phyloP scores from a whole-genome alignment of 2,797 vertebrate species.

The Hippoglossus hippoglossus region DNA sequence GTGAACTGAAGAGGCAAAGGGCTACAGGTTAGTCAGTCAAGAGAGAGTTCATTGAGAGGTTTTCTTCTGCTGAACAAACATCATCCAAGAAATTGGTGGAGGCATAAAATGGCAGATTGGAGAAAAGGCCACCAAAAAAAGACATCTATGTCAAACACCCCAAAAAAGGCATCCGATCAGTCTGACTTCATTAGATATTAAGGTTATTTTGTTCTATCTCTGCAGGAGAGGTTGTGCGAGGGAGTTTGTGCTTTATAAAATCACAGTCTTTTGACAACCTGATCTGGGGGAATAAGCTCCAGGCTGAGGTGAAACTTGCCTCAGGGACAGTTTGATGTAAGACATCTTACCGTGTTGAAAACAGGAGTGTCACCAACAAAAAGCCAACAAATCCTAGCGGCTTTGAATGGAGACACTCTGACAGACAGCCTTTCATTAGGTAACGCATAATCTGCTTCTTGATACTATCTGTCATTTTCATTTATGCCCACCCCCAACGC shows the following conservation, averaged over 20 bases:
- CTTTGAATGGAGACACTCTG: constrained; percentile 15
- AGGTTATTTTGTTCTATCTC: too few relatives aligned
- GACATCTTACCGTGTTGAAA: constrained; percentile 3
- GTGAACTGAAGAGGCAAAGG: constrained; percentile 9
- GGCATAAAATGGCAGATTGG: neutral
- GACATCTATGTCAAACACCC: too few relatives aligned
- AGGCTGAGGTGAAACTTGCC: constrained; percentile 5
- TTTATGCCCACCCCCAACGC: neutral
- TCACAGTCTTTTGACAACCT: constrained; percentile 10
- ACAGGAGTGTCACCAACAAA: constrained; percentile 1
- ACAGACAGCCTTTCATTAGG: constrained; percentile 21
- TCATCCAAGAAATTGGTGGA: neutral
- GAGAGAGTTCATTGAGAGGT: constrained; percentile 18
- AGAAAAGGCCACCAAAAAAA: neutral
- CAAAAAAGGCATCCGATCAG: too few relatives aligned
- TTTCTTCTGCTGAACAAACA: neutral
- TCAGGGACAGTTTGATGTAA: too few relatives aligned
- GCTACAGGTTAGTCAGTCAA: constrained; percentile 12
- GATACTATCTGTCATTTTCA: constrained; percentile 51
- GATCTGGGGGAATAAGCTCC: neutral
- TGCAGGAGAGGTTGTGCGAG: neutral
- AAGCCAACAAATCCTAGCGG: constrained; percentile 6
- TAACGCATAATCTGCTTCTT: constrained; percentile 24
- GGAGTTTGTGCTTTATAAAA: constrained; percentile 2
- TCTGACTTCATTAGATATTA: too few relatives aligned